These are phyloP conservation scores for Remorina albescens DNA, from an alignment of 2,797 vertebrate genomes.

Conservation along the genomic window DNA sequence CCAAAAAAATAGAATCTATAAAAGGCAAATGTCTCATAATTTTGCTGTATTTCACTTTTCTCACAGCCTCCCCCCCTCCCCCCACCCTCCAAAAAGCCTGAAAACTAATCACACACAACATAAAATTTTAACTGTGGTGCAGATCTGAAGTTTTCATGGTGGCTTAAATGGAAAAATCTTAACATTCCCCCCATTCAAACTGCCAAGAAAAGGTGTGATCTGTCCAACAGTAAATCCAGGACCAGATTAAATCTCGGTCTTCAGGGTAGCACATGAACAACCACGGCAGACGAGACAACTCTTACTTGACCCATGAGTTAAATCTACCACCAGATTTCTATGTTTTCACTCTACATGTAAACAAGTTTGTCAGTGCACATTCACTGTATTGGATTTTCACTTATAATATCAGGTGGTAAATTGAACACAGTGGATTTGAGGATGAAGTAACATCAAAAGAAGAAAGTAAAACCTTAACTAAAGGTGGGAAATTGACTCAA, in stretches of 20 bases:
- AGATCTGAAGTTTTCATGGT: conserved; percentile 58
- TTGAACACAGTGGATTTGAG: conserved; percentile 57
- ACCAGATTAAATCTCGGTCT: conserved; percentile 51
- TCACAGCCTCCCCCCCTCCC: conserved; percentile 16
- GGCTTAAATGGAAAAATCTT: conserved; percentile 54
- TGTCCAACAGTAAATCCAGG: conserved; percentile 22
- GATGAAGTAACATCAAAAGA: conserved; percentile 59
- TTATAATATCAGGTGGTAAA: conserved; percentile 69
- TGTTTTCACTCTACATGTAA: conserved; percentile 75
- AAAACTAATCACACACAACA: conserved; percentile 60
- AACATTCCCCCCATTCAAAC: conserved; percentile 45
- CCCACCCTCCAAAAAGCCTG: conserved; percentile 43
- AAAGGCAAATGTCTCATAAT: conserved; percentile 77
- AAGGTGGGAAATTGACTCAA: conserved; percentile 43
- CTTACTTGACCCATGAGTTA: conserved; percentile 26
- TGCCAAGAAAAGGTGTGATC: conserved; percentile 44
- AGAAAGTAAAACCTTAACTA: conserved; percentile 31
- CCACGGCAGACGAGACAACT: conserved; percentile 57
- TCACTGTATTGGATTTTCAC: conserved; percentile 64
- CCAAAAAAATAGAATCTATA: conserved; percentile 83
- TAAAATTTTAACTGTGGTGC: conserved; percentile 44
- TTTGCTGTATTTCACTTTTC: conserved; percentile 54
- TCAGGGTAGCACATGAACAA: conserved; percentile 56
- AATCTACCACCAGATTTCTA: conserved; percentile 64
- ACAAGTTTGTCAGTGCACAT: conserved; percentile 76